A percentile compares a stretch with the other conserved stretches of the same genome.
Conservation (phyloP, 2,888 invertebrate species). For the Drosophila tanythrix region DNA sequence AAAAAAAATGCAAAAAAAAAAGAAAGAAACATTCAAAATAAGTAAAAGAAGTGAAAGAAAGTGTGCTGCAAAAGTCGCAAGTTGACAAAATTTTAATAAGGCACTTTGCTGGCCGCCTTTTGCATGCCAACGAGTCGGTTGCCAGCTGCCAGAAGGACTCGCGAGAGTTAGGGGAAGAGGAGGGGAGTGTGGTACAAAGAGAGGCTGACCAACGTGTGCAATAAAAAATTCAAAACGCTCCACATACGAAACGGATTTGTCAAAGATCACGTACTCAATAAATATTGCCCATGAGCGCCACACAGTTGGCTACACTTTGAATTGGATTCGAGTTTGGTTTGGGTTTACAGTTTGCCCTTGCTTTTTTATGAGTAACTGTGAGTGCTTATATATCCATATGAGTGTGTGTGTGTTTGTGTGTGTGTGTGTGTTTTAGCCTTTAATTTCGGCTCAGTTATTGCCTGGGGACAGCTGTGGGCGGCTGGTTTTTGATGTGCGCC, state of each 20-base stretch:
- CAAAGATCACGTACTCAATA: constrained; percentile 85
- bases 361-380: constrained; percentile 17
- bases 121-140: constrained; percentile 66
- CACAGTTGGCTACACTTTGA: constrained; percentile 71
- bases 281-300: constrained; percentile 83
- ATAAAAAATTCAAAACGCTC: constrained; percentile 85
- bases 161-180: neutral
- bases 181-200: neutral
- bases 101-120: constrained; percentile 71
- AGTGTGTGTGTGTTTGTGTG: constrained; percentile 7
- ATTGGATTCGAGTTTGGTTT: constrained; percentile 27
- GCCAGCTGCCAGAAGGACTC: constrained; percentile 58
- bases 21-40: constrained; percentile 1
- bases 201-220: constrained; percentile 58
- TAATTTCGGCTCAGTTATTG: constrained; percentile 56
- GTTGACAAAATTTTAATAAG: constrained; percentile 80
- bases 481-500: constrained; percentile 66
- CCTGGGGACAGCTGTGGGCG: constrained; percentile 54
- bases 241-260: constrained; percentile 83
- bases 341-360: neutral
- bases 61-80: constrained; percentile 58
- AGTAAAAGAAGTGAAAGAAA: constrained; percentile 10
- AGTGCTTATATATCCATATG: constrained; percentile 1
- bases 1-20: constrained; percentile 35
- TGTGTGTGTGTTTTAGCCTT: constrained; percentile 36